Evolutionary conservation across 2,888 invertebrate genomes (phyloP), one percentile per base, ranked within the genome.

Genomic region (Empis stercorea): DNA sequence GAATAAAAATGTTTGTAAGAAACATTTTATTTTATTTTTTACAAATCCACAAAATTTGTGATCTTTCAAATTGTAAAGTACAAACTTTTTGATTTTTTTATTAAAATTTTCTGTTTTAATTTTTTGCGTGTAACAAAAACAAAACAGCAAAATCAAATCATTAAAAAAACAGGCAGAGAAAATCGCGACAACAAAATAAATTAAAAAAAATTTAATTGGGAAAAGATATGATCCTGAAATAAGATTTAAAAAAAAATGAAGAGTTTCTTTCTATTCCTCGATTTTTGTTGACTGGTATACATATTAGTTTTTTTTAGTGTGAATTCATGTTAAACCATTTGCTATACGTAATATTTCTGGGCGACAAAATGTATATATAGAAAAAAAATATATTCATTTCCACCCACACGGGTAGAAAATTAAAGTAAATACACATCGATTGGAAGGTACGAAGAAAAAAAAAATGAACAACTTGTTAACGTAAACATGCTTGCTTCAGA

Each of bases 181-280:
- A 58, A 57, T 57, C 57, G 52, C 55, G 46, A 48, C 54, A 54
- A 55, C 55, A 56, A 63, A 61, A 61, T 64, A 65, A 61, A 65
- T 64, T 63, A 61, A 64, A n/a, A n/a, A n/a, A n/a, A 65, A 66
- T 66, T 66, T 66, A 66, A 66, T 66, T 66, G 66, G 66, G n/a
- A n/a, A 63, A 63, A 54, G 56, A 56, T 56, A 53, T 56, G 56
- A 56, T 56, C 55, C 55, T 46, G 49, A 45, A 45, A 46, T 50
- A 45, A 48, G 49, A 54, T 52, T 47, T 43, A 48, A 48, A 47
- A 46, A 46, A 43, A n/a, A n/a, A n/a, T n/a, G n/a, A n/a, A n/a
- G n/a, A n/a, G n/a, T n/a, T 49, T 46, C 40, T 47, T 50, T 47
- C 50, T 13, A 44, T 52, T 48, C 47, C 45, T 41, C 37, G 45